Evolutionary conservation across 2,797 vertebrate genomes (phyloP), one percentile per base, ranked within the genome.

Genomic region (Taenioides sp.): DNA sequence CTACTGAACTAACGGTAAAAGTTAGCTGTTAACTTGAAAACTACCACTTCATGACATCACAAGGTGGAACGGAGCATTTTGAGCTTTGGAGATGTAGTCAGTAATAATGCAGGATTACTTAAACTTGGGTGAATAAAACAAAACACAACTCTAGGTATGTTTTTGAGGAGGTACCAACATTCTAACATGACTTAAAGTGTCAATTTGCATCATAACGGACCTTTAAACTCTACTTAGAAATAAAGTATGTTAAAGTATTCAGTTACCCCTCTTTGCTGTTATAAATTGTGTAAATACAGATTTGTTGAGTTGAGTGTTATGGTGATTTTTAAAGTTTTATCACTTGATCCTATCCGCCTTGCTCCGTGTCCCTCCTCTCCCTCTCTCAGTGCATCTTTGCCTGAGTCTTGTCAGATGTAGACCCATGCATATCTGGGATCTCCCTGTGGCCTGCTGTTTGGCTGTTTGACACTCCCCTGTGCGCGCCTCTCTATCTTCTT

Each of bases 381-480:
- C 62, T 61, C 65, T 22, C 11, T 70, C 43, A 27, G 28, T 28
- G 17, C 31, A 20, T 52, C 63, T 65, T 14, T 72, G 70, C 65
- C 60, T 43, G 61, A 43, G 66, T 63, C 79, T 65, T 82, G 76
- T 81, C 77, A 85, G 62, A 60, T 67, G 67, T 64, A 73, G 50
- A 75, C 55, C 74, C 81, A 68, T 78, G 86, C 79, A 82, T 84
- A 79, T 78, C 81, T 83, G 59, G 71, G 69, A 76, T 55, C 67
- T 83, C 83, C 77, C 79, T 59, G 73, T 71, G 80, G 81, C 75
- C 80, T 71, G 64, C 55, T 67, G 82, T 83, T 78, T 86, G 88
- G 61, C 55, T 69, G 82, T 83, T 77, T 87, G 88, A 88, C 86
- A 85, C 81, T 64, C 83, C 70, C 69, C 71, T 66, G 67, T 58